A percentile compares a stretch with the other conserved stretches of the same genome.
Conservation (phyloP, 2,113 vertebrate genomes). For the Ondatra zibethicus region DNA sequence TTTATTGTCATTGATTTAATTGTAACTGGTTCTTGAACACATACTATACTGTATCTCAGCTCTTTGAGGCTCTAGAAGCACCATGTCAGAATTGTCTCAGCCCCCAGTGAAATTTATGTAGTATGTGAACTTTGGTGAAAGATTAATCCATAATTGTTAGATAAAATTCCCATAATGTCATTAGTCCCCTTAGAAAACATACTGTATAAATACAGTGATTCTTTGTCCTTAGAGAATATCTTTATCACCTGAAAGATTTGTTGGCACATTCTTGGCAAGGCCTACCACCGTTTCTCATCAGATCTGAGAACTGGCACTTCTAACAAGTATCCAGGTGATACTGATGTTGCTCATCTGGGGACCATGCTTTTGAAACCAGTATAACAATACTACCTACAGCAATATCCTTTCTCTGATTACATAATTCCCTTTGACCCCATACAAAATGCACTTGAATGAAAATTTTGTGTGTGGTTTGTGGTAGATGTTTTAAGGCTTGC, state of each 20-base stretch:
- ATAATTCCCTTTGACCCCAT: neutral
- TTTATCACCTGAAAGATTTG: slow-evolving; percentile 9
- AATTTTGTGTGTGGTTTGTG: neutral
- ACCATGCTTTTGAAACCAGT: neutral
- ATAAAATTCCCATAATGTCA: neutral
- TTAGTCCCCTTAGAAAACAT: neutral
- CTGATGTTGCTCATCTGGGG: neutral
- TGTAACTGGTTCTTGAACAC: slow-evolving; percentile 32
- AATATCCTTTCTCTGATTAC: neutral
- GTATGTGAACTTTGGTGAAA: neutral
- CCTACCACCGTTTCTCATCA: neutral
- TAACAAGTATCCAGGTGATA: neutral
- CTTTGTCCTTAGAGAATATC: neutral
- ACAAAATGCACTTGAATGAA: neutral
- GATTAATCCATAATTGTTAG: neutral
- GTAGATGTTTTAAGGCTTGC: neutral
- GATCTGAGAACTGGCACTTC: neutral
- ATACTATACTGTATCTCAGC: neutral
- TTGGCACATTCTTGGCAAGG: neutral
- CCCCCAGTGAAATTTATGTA: neutral
- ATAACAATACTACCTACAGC: neutral
- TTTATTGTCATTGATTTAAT: neutral
- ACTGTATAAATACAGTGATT: neutral
- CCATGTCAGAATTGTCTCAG: neutral
- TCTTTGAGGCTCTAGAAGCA: neutral